Evolutionary conservation across 1,140 invertebrate genomes (phyloP).

Genomic region (Mizuhopecten yessoensis): DNA sequence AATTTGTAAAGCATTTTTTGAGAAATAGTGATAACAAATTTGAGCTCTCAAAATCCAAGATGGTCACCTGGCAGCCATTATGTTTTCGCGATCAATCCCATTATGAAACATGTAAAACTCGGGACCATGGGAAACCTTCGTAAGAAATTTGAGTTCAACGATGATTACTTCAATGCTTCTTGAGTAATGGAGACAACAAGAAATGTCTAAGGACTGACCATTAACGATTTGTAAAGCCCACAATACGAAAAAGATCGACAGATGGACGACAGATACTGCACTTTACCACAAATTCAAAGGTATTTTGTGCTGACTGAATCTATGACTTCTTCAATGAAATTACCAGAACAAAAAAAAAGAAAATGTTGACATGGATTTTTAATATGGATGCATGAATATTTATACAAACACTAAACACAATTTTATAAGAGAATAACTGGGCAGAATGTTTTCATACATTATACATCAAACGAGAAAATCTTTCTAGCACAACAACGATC

Average conservation of each 20-base stretch:
- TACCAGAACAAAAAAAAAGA: neutral
- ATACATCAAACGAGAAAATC: neutral
- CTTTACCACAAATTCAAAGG: too few relatives aligned
- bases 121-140: too few relatives aligned
- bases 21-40: neutral
- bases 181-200: too few relatives aligned
- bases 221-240: too few relatives aligned
- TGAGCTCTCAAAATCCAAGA: neutral
- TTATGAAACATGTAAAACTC: neutral
- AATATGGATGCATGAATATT: neutral
- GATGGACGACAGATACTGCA: too few relatives aligned
- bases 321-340: too few relatives aligned
- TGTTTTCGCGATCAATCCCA: neutral
- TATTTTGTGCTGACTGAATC: too few relatives aligned
- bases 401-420: neutral
- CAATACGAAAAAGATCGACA: too few relatives aligned
- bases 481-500: neutral
- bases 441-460: neutral
- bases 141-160: too few relatives aligned
- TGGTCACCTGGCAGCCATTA: neutral
- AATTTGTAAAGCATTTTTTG: neutral
- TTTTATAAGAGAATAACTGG: neutral
- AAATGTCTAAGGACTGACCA: too few relatives aligned
- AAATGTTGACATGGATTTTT: conserved; percentile 32
- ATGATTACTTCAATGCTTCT: too few relatives aligned